Base-by-base conservation (phyloP, 2,113 vertebrate genomes). In the Xyliphius kryptos region DNA sequence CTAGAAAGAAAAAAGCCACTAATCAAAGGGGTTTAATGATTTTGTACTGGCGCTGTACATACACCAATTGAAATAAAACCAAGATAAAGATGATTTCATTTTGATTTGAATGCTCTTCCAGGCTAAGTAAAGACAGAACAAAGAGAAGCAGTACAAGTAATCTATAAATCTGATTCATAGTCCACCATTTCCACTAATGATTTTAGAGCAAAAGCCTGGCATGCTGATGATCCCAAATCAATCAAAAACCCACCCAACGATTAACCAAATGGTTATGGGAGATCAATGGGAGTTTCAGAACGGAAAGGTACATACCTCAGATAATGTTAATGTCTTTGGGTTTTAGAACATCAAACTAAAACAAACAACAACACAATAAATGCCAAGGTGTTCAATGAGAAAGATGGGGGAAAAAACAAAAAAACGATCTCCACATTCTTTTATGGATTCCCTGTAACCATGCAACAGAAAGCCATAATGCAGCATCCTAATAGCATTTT, bases 301-400 rank as follows among this genome's bases (percentile, higher is more conserved):
- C 43, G 1, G 14, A 32, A n/a, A 46, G 43, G 13, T 46, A 46
- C 43, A 46, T 46, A 46, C 43, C 43, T 46, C 43, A 46, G 1
- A n/a, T 46, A 3, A 8, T 46, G 43, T n/a, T 69, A 72, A 74
- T 64, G 71, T 44, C 73, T 49, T 70, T 47, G 66, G 54, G 60
- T 78, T 63, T 84, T 78, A 86, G 70, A 59, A 59, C 41, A 32
- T 47, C 56, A 46, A 41, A 59, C 56, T 59, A 59, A 21, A 47
- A 59, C 43, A 59, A 46, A 58, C 6, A 74, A 87, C 65, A 82
- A 73, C 68, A 66, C 50, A 69, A 54, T 67, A 15, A 61, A 15
- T 14, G 1, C 43, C 43, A 46, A 15, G 10, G n/a, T 46, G 14
- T 46, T 46, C 14, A n/a, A 46, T 32, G 14, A 46, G 2, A 41